These are phyloP conservation scores for Melanophora roralis DNA, from an alignment of 2,888 invertebrate genomes.

Conservation along the genomic window DNA sequence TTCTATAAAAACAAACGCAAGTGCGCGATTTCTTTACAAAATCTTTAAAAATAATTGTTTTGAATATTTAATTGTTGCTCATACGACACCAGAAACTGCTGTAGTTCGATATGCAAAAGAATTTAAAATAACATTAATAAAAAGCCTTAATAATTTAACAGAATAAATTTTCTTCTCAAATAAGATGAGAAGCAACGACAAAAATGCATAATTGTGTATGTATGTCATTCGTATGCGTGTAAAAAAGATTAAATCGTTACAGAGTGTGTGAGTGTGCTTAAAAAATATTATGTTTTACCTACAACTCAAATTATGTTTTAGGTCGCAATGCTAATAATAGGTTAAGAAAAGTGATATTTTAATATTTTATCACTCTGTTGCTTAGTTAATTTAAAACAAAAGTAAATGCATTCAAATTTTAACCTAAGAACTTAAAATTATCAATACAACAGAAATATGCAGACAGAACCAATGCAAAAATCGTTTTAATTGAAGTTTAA, in stretches of 20 bases:
- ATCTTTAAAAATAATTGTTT: slow-evolving; percentile 58
- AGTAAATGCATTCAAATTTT: too few relatives aligned
- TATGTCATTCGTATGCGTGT: slow-evolving; percentile 45
- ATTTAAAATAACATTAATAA: too few relatives aligned
- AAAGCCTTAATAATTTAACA: background rate
- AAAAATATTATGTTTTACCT: slow-evolving; percentile 32
- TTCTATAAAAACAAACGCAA: slow-evolving; percentile 38
- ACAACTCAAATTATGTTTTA: slow-evolving; percentile 5
- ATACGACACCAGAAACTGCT: slow-evolving; percentile 19
- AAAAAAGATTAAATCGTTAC: slow-evolving; percentile 34
- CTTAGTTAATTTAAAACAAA: too few relatives aligned
- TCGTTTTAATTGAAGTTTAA: too few relatives aligned
- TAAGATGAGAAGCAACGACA: slow-evolving; percentile 9
- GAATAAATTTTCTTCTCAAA: slow-evolving; percentile 32
- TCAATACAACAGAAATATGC: too few relatives aligned
- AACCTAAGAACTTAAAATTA: too few relatives aligned
- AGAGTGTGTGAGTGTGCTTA: background rate
- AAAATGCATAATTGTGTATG: slow-evolving; percentile 52
- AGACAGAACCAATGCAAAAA: too few relatives aligned
- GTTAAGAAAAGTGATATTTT: slow-evolving; percentile 42
- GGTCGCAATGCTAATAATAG: slow-evolving; percentile 22
- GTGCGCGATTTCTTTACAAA: slow-evolving; percentile 44
- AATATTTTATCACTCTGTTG: slow-evolving; percentile 52
- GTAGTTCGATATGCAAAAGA: too few relatives aligned
- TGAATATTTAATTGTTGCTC: slow-evolving; percentile 45